Conservation (phyloP, 2,797 vertebrate genomes). For the Schizothorax lantsangensis region DNA sequence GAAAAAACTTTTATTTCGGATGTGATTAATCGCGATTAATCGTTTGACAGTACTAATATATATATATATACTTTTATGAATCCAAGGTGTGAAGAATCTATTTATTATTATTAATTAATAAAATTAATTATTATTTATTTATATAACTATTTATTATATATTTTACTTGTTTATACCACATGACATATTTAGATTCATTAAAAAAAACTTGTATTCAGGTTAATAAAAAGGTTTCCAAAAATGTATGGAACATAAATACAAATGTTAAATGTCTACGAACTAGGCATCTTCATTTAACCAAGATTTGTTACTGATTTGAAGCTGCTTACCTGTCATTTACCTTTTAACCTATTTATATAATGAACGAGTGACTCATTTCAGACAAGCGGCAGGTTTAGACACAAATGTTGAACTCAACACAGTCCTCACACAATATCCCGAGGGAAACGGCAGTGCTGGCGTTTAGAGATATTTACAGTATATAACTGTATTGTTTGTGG, state of each 20-base stretch:
- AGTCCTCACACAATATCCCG: background rate
- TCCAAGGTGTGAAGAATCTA: too few relatives aligned
- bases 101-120: background rate
- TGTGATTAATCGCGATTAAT: too few relatives aligned
- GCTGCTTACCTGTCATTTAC: background rate
- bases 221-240: background rate
- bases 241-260: background rate
- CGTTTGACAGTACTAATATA: too few relatives aligned
- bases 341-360: background rate
- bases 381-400: background rate
- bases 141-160: background rate
- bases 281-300: background rate
- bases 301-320: background rate
- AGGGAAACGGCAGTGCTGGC: background rate
- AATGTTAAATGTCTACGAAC: background rate
- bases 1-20: too few relatives aligned
- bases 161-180: background rate
- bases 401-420: background rate
- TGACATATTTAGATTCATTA: background rate
- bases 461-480: constrained; percentile 9
- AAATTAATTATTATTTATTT: too few relatives aligned
- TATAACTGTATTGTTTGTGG: background rate
- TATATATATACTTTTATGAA: too few relatives aligned
- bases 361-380: background rate
- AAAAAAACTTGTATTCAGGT: background rate